Conservation (phyloP, 2,888 invertebrate genomes). For the Xiphydria camelus region DNA sequence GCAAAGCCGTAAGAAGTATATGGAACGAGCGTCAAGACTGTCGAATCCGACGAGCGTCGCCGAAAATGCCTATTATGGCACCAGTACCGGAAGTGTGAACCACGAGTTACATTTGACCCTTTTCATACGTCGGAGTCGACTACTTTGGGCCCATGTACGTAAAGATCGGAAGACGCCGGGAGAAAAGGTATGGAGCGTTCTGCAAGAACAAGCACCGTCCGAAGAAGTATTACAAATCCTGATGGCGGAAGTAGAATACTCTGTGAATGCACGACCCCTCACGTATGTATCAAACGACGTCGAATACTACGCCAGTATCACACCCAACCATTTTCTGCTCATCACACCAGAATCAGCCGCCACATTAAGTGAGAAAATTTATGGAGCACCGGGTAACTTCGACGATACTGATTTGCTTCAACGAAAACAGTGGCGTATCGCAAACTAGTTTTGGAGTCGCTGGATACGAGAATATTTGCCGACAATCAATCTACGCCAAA, state of each 20-base stretch:
- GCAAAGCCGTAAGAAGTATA: not conserved
- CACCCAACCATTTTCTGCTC: slow-evolving; percentile 43
- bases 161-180: slow-evolving; percentile 17
- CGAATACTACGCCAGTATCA: slow-evolving; percentile 33
- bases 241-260: slow-evolving; percentile 22
- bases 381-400: not conserved
- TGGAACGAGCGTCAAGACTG: not conserved
- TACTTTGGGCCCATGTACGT: slow-evolving; percentile 27
- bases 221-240: slow-evolving; percentile 27
- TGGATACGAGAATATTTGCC: slow-evolving; percentile 11
- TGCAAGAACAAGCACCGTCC: slow-evolving; percentile 20
- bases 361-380: no score
- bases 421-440: slow-evolving; percentile 13
- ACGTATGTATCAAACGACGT: slow-evolving; percentile 32
- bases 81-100: slow-evolving; percentile 8
- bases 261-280: slow-evolving; percentile 31
- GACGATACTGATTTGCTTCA: not conserved
- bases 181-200: slow-evolving; percentile 28
- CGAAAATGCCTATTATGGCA: slow-evolving; percentile 8
- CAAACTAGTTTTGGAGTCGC: slow-evolving; percentile 13
- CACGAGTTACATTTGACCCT: slow-evolving; percentile 17
- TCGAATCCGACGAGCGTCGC: not conserved
- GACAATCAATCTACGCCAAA: not conserved
- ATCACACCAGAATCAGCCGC: no score
- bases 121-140: slow-evolving; percentile 20